A percentile compares a stretch with the other conserved stretches of the same genome.
Conservation (phyloP, 2,888 invertebrate species). For the Erebia ligea region DNA sequence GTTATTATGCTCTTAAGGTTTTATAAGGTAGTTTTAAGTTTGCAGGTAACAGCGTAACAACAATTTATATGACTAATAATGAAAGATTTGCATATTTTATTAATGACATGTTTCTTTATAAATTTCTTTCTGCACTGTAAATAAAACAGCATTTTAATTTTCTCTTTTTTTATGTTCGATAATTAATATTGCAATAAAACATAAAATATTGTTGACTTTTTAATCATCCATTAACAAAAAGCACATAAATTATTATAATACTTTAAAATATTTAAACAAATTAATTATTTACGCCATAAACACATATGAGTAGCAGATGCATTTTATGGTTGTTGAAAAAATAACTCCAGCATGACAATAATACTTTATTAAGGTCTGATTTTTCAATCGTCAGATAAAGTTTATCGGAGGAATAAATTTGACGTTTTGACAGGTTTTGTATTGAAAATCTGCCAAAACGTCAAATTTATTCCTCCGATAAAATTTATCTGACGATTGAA, state of each 20-base stretch:
- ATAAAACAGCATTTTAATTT: conserved; percentile 23
- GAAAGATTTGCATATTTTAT: conserved; percentile 25
- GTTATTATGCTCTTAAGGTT: conserved; percentile 67
- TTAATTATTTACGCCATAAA: neutral
- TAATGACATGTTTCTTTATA: conserved; percentile 27
- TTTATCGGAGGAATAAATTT: no score
- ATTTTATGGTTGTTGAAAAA: conserved; percentile 19
- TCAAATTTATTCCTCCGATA: no score
- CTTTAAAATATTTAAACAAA: conserved; percentile 5
- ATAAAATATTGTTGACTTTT: conserved; percentile 24
- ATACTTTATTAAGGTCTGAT: conserved; percentile 19
- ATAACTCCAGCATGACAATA: conserved; percentile 32
- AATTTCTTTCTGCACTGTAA: conserved; percentile 34
- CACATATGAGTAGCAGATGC: conserved; percentile 11
- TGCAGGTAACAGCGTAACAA: conserved; percentile 51
- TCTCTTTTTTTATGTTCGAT: conserved; percentile 5
- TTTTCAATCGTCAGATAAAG: no score
- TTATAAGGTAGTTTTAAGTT: conserved; percentile 55
- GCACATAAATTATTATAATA: conserved; percentile 7
- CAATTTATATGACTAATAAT: conserved; percentile 44
- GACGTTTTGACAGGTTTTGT: no score
- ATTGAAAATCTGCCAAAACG: no score
- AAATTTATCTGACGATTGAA: no score
- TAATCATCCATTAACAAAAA: conserved; percentile 34
- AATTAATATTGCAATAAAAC: conserved; percentile 13